Evolutionary conservation across 2,888 invertebrate genomes (phyloP).

Genomic region (Dicroscelio sp.): DNA sequence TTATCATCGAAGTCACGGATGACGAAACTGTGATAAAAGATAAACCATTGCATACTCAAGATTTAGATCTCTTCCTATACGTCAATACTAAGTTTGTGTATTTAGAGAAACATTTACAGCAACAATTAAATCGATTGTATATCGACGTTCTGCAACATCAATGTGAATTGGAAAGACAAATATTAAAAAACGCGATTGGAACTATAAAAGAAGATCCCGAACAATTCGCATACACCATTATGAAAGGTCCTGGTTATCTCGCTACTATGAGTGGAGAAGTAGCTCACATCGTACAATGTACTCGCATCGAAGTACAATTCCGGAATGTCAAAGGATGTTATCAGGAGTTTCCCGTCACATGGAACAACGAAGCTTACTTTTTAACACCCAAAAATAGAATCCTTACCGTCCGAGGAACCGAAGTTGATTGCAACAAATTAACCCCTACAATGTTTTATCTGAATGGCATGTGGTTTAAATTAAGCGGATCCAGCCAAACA

Average conservation of each 20-base stretch:
- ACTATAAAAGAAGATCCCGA: conserved; percentile 83
- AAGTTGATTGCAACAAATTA: conserved; percentile 1
- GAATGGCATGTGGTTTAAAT: background rate
- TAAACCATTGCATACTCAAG: background rate
- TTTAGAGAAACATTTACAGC: conserved; percentile 83
- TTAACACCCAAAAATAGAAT: background rate
- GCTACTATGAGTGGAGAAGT: conserved; percentile 85
- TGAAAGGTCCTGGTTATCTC: conserved; percentile 85
- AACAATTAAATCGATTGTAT: conserved; percentile 77
- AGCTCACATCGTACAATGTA: conserved; percentile 85
- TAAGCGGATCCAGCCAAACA: background rate
- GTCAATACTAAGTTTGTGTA: conserved; percentile 86
- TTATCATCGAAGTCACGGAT: conserved; percentile 47
- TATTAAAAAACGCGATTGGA: conserved; percentile 83
- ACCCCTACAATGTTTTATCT: conserved; percentile 14
- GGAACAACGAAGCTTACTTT: background rate
- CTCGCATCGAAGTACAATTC: background rate
- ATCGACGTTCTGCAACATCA: conserved; percentile 81
- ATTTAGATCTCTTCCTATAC: conserved; percentile 82
- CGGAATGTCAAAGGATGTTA: background rate
- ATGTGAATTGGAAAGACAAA: conserved; percentile 85
- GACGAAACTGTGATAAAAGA: background rate
- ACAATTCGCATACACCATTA: conserved; percentile 82
- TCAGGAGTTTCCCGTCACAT: background rate
- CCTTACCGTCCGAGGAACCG: background rate